These are phyloP conservation scores for Drosophila buzzatii DNA, from an alignment of 2,888 invertebrate genomes.

Conservation along the genomic window DNA sequence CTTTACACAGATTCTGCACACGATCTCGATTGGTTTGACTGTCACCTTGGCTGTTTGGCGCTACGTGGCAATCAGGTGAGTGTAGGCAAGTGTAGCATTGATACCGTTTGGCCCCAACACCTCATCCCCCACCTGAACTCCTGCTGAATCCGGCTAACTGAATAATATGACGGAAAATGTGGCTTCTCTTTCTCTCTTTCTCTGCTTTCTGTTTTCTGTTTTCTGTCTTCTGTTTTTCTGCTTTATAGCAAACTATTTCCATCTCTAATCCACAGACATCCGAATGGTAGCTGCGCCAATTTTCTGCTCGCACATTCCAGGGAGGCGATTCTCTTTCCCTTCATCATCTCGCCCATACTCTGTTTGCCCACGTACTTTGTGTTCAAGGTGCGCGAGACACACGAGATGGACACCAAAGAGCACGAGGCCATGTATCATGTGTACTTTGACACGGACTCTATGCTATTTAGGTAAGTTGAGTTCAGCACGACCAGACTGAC, in stretches of 20 bases:
- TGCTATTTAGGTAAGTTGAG: conserved; percentile 81
- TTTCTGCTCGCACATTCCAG: conserved; percentile 92
- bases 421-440: conserved; percentile 81
- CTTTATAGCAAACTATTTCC: conserved; percentile 73
- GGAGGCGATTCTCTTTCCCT: conserved; percentile 91
- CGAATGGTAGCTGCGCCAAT: conserved; percentile 90
- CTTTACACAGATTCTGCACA: conserved; percentile 94
- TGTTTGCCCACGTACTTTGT: conserved; percentile 94
- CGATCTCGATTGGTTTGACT: conserved; percentile 96
- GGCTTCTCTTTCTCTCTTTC: conserved; percentile 53
- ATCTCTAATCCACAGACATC: conserved; percentile 88
- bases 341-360: conserved; percentile 91
- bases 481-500: neutral
- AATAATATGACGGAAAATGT: conserved; percentile 60
- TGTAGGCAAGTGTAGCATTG: conserved; percentile 40
- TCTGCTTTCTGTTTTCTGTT: conserved; percentile 17
- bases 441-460: conserved; percentile 82
- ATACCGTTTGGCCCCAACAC: neutral
- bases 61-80: conserved; percentile 93
- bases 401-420: conserved; percentile 76
- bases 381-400: conserved; percentile 86
- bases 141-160: conserved; percentile 16
- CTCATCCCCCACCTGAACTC: neutral
- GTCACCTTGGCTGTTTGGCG: conserved; percentile 97
- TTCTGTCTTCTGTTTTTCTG: conserved; percentile 39